These are phyloP conservation scores for Xylophagus ater DNA, from an alignment of 2,888 invertebrate genomes.

Conservation along the genomic window DNA sequence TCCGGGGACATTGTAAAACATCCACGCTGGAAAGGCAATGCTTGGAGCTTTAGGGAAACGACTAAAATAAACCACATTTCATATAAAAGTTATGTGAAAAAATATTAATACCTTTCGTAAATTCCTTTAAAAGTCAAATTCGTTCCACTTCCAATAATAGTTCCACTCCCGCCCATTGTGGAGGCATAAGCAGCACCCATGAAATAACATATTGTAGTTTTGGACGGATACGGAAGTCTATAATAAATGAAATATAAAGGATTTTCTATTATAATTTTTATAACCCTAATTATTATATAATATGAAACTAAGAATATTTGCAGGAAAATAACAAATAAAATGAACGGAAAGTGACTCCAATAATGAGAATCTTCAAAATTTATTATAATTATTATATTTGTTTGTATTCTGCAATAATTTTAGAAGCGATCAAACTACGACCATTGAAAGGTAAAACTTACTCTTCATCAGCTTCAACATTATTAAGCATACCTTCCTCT, in stretches of 20 bases:
- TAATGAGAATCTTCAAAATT: slow-evolving; percentile 2
- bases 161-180: slow-evolving; percentile 68
- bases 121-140: slow-evolving; percentile 76
- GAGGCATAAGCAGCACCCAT: slow-evolving; percentile 70
- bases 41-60: slow-evolving; percentile 49
- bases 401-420: background rate
- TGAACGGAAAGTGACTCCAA: too few relatives aligned
- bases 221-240: slow-evolving; percentile 54
- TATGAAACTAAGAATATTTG: background rate
- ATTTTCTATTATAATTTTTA: background rate
- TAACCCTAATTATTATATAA: background rate
- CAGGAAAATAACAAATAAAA: too few relatives aligned
- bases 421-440: too few relatives aligned
- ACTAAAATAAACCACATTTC: slow-evolving; percentile 29
- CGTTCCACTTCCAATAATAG: slow-evolving; percentile 68
- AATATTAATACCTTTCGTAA: slow-evolving; percentile 47
- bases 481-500: slow-evolving; percentile 23
- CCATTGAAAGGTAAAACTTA: too few relatives aligned
- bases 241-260: slow-evolving; percentile 9
- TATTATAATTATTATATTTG: slow-evolving; percentile 1
- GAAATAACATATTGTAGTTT: slow-evolving; percentile 67
- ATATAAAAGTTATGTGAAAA: background rate
- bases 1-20: slow-evolving; percentile 74
- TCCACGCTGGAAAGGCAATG: slow-evolving; percentile 74
- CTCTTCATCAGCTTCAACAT: slow-evolving; percentile 28